Evolutionary conservation across 2,113 vertebrate species (phyloP).

Genomic region (Notiomystis cincta): DNA sequence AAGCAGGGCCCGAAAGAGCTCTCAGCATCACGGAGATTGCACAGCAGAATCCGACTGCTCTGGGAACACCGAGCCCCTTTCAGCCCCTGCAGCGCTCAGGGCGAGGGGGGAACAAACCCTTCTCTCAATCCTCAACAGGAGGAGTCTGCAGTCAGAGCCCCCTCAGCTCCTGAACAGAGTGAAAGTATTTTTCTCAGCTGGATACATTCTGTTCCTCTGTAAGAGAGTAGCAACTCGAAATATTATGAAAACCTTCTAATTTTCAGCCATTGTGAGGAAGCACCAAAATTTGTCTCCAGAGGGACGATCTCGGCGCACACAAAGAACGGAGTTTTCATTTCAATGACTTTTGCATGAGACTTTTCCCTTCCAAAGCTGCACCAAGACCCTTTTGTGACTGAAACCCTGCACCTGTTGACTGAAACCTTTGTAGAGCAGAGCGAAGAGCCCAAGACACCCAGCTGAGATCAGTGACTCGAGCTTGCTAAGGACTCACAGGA

Average conservation of each 20-base stretch:
- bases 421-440: neutral
- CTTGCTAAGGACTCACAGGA: neutral
- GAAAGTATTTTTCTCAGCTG: neutral
- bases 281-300: neutral
- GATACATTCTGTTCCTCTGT: neutral
- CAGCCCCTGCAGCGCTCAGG: neutral
- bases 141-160: neutral
- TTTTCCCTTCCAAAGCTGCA: neutral
- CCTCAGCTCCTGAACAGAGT: neutral
- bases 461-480: accelerated
- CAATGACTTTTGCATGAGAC: neutral
- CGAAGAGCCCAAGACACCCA: neutral
- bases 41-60: neutral
- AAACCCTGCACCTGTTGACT: neutral
- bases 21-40: neutral
- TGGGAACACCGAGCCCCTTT: neutral
- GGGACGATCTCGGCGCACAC: neutral
- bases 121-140: neutral
- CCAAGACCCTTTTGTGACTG: neutral
- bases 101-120: neutral
- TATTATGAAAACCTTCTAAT: neutral
- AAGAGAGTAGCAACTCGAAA: neutral
- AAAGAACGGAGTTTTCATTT: neutral
- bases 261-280: neutral
- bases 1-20: accelerated